Evolutionary conservation across 1,140 invertebrate genomes (phyloP), one percentile per base, ranked within the genome.

Genomic region (Hormaphis cornu): DNA sequence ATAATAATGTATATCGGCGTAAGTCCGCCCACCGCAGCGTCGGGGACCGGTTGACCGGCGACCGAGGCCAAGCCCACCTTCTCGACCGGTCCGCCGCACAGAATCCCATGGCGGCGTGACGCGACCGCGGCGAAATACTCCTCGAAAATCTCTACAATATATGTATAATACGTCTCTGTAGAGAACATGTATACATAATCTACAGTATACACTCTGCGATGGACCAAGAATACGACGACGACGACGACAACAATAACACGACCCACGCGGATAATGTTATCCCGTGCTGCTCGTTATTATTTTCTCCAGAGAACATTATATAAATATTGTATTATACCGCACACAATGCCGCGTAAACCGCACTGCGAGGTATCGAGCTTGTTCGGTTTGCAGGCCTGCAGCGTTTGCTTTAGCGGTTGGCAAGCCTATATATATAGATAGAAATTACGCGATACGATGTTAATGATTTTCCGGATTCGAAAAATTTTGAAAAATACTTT

Each of bases 1-100:
- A n/a, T n/a, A n/a, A n/a, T n/a, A n/a, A n/a, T n/a, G 61, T 35
- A 30, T 48, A 28, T 18, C 44, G 44, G 20, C 44, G 61, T 66
- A 66, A 66, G 61, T 66, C 61, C 61, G 61, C 61, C 61, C 61
- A 66, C 61, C 28, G 18, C 18, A 35, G 26, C 26, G 16, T 1
- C 28, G 28, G 26, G 28, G 61, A 66, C 61, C 61, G 61, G 61
- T 66, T 66, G 61, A 50, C 61, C 61, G 61, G 61, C n/a, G n/a
- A 1, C 26, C 24, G 37, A 63, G 59, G 59, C 59, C 59, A 63
- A 63, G 42, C 61, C 61, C 61, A 66, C 42, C 61, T 44, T 22
- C 28, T 10, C n/a, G 61, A 66, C 61, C 61, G 61, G 61, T 66
- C 61, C 61, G n/a, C 61, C 40, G 61, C 61, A 35, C 61, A 66